Evolutionary conservation across 2,888 invertebrate genomes (phyloP).

Genomic region (Euclidia mi): DNA sequence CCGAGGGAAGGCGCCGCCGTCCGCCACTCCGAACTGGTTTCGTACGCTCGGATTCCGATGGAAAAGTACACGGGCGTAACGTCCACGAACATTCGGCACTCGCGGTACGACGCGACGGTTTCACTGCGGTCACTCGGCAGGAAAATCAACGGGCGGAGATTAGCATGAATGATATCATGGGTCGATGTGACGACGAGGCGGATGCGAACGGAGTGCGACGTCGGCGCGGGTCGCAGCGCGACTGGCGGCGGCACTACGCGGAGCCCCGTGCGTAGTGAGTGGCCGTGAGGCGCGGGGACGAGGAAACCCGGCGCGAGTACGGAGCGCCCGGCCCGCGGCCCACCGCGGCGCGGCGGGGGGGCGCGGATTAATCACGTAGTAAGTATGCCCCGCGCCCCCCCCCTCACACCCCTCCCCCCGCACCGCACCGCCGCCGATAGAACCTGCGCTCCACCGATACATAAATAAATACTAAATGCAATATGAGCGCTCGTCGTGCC

Average conservation of each 20-base stretch:
- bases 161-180: slow-evolving; percentile 86
- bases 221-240: slow-evolving; percentile 88
- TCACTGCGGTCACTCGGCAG: slow-evolving; percentile 84
- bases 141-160: slow-evolving; percentile 85
- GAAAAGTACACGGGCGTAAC: slow-evolving; percentile 83
- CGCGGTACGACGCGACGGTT: slow-evolving; percentile 79
- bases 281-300: slow-evolving; percentile 90
- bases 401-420: slow-evolving; percentile 62
- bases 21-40: slow-evolving; percentile 82
- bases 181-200: slow-evolving; percentile 60
- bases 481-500: slow-evolving; percentile 83
- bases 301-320: slow-evolving; percentile 90
- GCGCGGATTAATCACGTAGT: slow-evolving; percentile 89
- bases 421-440: slow-evolving; percentile 69
- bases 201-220: slow-evolving; percentile 72
- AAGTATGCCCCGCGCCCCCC: slow-evolving; percentile 83
- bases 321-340: slow-evolving; percentile 78
- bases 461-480: slow-evolving; percentile 88
- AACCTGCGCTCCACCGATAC: slow-evolving; percentile 86
- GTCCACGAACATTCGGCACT: slow-evolving; percentile 86
- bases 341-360: slow-evolving; percentile 67
- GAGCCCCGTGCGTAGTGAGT: slow-evolving; percentile 89
- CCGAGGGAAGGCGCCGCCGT: slow-evolving; percentile 75
- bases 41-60: slow-evolving; percentile 77
- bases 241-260: slow-evolving; percentile 87